phyloP scores from a whole-genome alignment of 2,113 vertebrate genomes.

The Ornithorhynchus anatinus region DNA sequence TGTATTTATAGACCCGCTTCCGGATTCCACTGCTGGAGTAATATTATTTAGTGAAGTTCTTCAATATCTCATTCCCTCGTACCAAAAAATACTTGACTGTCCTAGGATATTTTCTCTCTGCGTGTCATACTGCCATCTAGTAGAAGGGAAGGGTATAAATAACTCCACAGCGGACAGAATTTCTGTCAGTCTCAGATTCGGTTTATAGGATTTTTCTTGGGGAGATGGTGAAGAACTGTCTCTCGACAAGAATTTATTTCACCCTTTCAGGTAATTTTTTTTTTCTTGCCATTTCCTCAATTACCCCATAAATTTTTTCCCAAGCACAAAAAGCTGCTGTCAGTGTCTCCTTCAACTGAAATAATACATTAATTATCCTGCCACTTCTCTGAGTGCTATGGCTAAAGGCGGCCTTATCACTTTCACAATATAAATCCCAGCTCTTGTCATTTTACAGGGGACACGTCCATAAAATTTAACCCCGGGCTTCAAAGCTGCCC shows the following conservation, averaged over 20 bases:
- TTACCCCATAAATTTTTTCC: constrained; percentile 48
- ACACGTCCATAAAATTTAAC: constrained; percentile 9
- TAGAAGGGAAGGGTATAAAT: constrained; percentile 43
- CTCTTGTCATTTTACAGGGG: constrained; percentile 15
- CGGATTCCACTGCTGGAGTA: background rate
- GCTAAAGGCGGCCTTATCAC: constrained; percentile 43
- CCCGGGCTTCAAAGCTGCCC: background rate
- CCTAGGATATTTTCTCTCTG: background rate
- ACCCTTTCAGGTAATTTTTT: constrained; percentile 1
- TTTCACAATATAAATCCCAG: constrained; percentile 43
- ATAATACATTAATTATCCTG: constrained; percentile 47
- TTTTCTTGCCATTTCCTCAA: constrained; percentile 15
- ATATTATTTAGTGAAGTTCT: background rate
- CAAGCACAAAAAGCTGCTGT: constrained; percentile 45
- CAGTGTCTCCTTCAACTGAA: constrained; percentile 45
- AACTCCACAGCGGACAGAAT: background rate
- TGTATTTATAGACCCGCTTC: background rate
- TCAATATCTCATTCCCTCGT: background rate
- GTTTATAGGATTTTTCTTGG: constrained; percentile 20
- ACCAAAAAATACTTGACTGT: background rate
- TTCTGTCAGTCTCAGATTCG: background rate
- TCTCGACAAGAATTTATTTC: constrained; percentile 35
- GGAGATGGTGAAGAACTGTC: constrained; percentile 17
- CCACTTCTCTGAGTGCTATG: constrained; percentile 24
- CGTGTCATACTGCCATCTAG: constrained; percentile 65